Evolutionary conservation across 2,888 invertebrate species (phyloP), one percentile per base, ranked within the genome.

Genomic region (Hoplodrina blanda): DNA sequence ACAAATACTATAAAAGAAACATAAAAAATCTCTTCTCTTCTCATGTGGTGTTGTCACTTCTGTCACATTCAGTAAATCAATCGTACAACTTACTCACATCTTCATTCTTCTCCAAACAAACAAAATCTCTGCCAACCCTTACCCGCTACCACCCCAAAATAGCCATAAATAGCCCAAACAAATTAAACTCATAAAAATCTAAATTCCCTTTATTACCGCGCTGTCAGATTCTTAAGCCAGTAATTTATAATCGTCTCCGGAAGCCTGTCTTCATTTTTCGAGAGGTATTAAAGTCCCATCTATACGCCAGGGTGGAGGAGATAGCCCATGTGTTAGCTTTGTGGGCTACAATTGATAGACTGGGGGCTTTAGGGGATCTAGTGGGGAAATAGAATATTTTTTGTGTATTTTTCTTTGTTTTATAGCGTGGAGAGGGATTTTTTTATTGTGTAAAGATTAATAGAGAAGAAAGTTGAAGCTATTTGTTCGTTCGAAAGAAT

Each of bases 311-410:
- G 19, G 57, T 6, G 53, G 10, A 53, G 54, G 8, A 69, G 67
- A 69, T 69, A 67, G 70, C 60, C 72, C 50, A 60, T 72, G 44
- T 63, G 59, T 64, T 78, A 30, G 71, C 63, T 69, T 69, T 62
- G 62, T 55, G 69, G 76, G 77, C 69, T 67, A 71, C 73, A 60
- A 80, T 85, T 84, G 84, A 84, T 84, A 84, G 83, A 84, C 80
- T 84, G 69, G 33, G 56, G 80, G 81, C 74, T 83, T 80, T 68
- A 57, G 61, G 69, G 83, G 73, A 73, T 73, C 49, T n/a, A 46
- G 30, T 10, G 44, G 62, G 65, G 70, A 78, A 81, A 84, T 85
- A 75, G 80, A 84, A 85, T 85, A 69, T 74, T 80, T 84, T 84
- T 81, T 84, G 62, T 54, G 37, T 65, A 62, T 82, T 73, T 81